These are phyloP conservation scores for Rhabditoides inermis DNA, from an alignment of 2,888 invertebrate genomes.

Conservation along the genomic window DNA sequence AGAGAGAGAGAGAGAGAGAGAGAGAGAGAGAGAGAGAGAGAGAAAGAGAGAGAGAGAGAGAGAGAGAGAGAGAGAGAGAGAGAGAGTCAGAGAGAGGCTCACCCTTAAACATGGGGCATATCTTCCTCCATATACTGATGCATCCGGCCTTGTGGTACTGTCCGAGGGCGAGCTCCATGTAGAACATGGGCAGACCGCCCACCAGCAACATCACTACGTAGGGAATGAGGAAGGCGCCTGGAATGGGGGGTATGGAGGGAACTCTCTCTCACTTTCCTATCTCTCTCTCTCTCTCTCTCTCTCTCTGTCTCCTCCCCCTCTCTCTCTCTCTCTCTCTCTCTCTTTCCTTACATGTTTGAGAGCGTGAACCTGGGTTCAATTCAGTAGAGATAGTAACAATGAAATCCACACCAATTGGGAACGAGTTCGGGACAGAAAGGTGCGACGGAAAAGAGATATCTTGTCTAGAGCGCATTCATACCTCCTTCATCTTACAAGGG, in stretches of 20 bases:
- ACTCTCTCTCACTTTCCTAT: no score
- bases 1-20: not conserved
- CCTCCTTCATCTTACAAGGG: no score
- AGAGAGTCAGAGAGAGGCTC: slow-evolving; percentile 1
- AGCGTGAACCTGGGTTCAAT: no score
- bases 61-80: not conserved
- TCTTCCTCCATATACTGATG: slow-evolving; percentile 81
- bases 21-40: not conserved
- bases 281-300: no score
- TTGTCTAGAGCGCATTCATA: no score
- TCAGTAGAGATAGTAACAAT: no score
- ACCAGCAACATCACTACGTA: slow-evolving; percentile 79
- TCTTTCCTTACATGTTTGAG: no score
- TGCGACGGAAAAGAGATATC: no score
- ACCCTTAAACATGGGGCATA: slow-evolving; percentile 85
- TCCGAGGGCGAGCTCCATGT: slow-evolving; percentile 85
- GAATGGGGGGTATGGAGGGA: not conserved
- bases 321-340: no score
- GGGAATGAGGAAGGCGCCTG: slow-evolving; percentile 75
- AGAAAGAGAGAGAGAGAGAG: not conserved
- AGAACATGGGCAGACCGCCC: slow-evolving; percentile 84
- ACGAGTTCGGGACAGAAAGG: no score
- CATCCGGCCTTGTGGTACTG: slow-evolving; percentile 87
- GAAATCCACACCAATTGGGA: no score
- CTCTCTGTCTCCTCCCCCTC: no score